Evolutionary conservation across 2,113 vertebrate genomes (phyloP), one percentile per base, ranked within the genome.

Genomic region (Emydocephalus ijimae): DNA sequence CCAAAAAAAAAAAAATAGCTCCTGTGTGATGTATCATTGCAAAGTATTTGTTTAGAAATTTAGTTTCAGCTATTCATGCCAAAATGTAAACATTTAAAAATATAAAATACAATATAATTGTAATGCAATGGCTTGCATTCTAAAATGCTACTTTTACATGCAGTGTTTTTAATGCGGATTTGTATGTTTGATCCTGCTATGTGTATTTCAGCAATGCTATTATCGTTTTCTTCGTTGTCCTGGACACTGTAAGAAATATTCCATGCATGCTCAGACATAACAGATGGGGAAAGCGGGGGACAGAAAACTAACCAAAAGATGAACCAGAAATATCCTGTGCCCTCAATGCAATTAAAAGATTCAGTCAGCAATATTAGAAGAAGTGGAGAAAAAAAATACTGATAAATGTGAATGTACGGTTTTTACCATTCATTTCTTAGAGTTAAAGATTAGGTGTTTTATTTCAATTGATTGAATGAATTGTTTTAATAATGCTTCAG

Each of bases 31-130:
- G 98, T 98, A 98, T 97, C 98, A 98, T 98, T 97, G 97, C 98
- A 98, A 99, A 97, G 97, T 99, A 98, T 98, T 98, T 98, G 98
- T 98, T 98, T 98, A 98, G 98, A 97, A 98, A 98, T 98, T 98
- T 98, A 98, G 97, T 97, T 93, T 98, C 97, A 93, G 97, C 96
- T 98, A 96, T 98, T 97, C 97, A 97, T 96, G 97, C 97, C 96
- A 96, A 97, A 98, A 97, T 94, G 96, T 97, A 95, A 91, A 89
- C 95, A 96, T 97, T 97, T 96, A 95, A 97, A 94, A 96, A 96
- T 92, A 93, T 97, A 95, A 93, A 97, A 94, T 95, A 95, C 96
- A 96, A 96, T 93, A 96, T 94, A 96, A 61, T 93, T 97, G 96
- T 97, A 98, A 97, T 94, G 96, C 97, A 97, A 95, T 96, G 95